phyloP scores from a whole-genome alignment of 53 echinoderm and acorn worm genomes.

The Crossaster papposus region DNA sequence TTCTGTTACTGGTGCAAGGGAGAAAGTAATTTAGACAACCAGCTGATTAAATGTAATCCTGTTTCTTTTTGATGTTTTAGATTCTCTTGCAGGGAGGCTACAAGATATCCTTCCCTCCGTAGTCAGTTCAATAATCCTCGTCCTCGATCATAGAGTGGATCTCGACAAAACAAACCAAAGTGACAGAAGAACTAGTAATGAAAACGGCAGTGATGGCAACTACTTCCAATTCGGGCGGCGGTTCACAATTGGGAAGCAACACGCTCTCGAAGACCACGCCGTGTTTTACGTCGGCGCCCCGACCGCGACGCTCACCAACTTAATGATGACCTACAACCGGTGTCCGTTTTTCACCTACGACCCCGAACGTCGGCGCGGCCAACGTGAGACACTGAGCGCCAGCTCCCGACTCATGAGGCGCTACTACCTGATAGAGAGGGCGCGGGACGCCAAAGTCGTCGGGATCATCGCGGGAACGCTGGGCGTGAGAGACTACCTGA shows the following conservation, averaged over 20 bases:
- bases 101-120: background rate
- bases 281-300: slow-evolving; percentile 85
- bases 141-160: slow-evolving; percentile 29
- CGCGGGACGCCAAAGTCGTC: slow-evolving; percentile 87
- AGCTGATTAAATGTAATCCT: background rate
- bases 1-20: background rate
- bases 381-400: slow-evolving; percentile 80
- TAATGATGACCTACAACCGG: slow-evolving; percentile 91
- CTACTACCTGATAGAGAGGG: slow-evolving; percentile 88
- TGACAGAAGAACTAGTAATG: background rate
- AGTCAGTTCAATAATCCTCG: slow-evolving; percentile 53
- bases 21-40: background rate
- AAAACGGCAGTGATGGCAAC: slow-evolving; percentile 9
- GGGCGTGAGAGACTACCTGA: slow-evolving; percentile 84
- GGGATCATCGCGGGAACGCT: slow-evolving; percentile 90
- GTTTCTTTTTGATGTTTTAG: slow-evolving; percentile 19
- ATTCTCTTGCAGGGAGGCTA: slow-evolving; percentile 53
- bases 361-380: slow-evolving; percentile 55
- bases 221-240: slow-evolving; percentile 71
- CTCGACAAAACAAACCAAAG: background rate
- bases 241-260: slow-evolving; percentile 54
- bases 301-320: slow-evolving; percentile 83
- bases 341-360: slow-evolving; percentile 88
- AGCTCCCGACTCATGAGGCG: slow-evolving; percentile 88
- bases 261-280: slow-evolving; percentile 66